Percentiles rank a stretch among this genome's conserved stretches.
These are phyloP conservation scores for Heliothis subflexa DNA, from an alignment of 1,140 invertebrate genomes.

Conservation along the genomic window DNA sequence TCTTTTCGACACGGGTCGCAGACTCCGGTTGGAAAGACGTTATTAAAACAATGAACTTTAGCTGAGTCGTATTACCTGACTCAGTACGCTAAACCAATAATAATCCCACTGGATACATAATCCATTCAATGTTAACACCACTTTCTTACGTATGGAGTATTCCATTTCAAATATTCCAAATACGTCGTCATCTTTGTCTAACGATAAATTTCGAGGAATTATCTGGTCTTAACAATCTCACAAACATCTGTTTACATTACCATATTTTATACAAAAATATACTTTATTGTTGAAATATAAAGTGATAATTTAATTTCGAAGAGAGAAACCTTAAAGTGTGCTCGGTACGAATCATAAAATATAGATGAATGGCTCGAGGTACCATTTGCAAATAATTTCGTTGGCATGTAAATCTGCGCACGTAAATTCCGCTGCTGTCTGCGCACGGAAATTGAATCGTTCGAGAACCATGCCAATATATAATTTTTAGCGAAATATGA, in stretches of 20 bases:
- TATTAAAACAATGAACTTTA: background rate
- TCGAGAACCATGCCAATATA: constrained; percentile 79
- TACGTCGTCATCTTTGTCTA: constrained; percentile 5
- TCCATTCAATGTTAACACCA: background rate
- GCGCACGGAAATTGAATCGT: constrained; percentile 83
- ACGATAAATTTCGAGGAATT: constrained; percentile 31
- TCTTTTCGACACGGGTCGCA: constrained; percentile 45
- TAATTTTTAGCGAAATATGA: constrained; percentile 76
- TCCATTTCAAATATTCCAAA: background rate
- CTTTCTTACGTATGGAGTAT: background rate
- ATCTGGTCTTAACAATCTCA: constrained; percentile 38
- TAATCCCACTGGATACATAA: background rate
- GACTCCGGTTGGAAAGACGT: background rate
- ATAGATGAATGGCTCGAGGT: constrained; percentile 73
- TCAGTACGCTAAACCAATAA: background rate
- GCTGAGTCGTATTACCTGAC: background rate
- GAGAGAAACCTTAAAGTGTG: constrained; percentile 52
- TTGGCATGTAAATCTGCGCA: constrained; percentile 81
- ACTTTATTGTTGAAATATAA: constrained; percentile 54
- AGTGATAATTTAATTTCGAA: constrained; percentile 55
- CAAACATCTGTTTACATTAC: constrained; percentile 42
- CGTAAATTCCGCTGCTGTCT: constrained; percentile 82
- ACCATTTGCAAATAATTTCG: constrained; percentile 81
- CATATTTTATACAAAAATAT: constrained; percentile 50
- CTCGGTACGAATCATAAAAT: constrained; percentile 68